Conservation (phyloP, 2,797 vertebrate species). For the Eidolon dupreanum region DNA sequence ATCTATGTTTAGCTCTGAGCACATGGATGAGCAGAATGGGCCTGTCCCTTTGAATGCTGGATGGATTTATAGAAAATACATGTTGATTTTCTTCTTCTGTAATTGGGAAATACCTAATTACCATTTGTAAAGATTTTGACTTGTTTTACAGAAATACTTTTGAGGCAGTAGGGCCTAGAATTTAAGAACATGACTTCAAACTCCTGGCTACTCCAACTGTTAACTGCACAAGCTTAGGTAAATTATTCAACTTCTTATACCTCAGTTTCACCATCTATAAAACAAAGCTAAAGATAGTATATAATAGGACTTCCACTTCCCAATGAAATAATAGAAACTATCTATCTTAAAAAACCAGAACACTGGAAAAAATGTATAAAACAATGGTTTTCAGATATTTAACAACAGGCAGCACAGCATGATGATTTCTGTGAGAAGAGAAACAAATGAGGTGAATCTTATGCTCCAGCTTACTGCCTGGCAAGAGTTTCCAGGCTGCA, state of each 20-base stretch:
- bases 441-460: not conserved
- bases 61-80: not conserved
- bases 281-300: constrained; percentile 29
- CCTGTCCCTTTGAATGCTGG: not conserved
- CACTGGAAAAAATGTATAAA: not conserved
- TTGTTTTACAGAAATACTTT: constrained; percentile 36
- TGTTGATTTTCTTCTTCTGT: not conserved
- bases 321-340: not conserved
- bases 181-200: not conserved
- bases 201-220: not conserved
- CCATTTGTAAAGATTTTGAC: constrained; percentile 13
- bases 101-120: constrained; percentile 23
- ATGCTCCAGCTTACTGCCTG: not conserved
- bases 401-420: not conserved
- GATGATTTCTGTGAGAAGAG: not conserved
- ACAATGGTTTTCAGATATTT: not conserved
- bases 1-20: not conserved
- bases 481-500: not conserved
- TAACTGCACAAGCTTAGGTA: not conserved
- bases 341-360: not conserved
- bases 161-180: not conserved
- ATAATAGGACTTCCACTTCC: not conserved
- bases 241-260: not conserved
- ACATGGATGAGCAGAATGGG: not conserved
- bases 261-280: not conserved